phyloP scores from a whole-genome alignment of 2,113 vertebrate species.

The Neodontobutis hainanensis region DNA sequence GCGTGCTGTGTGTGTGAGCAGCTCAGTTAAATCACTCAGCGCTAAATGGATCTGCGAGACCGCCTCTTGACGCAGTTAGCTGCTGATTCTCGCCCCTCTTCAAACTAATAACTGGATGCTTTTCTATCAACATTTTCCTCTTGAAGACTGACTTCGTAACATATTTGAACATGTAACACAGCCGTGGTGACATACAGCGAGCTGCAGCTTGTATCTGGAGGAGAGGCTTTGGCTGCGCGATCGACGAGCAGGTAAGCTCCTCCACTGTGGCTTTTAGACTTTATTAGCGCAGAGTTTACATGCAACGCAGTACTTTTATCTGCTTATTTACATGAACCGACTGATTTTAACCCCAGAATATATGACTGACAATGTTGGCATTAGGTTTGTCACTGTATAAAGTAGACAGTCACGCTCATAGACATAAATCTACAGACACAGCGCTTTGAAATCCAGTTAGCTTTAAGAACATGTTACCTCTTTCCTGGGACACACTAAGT shows the following conservation, averaged over 20 bases:
- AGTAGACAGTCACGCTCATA: background rate
- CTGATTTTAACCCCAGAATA: background rate
- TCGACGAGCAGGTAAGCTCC: slow-evolving; percentile 73
- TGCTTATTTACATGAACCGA: background rate
- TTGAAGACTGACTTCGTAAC: background rate
- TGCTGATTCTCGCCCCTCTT: slow-evolving; percentile 77
- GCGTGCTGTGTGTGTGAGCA: slow-evolving; percentile 54
- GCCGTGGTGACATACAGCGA: slow-evolving; percentile 68
- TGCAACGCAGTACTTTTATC: background rate
- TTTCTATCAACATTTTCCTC: slow-evolving; percentile 7
- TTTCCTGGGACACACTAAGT: background rate
- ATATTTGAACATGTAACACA: slow-evolving; percentile 53
- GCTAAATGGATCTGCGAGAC: slow-evolving; percentile 76
- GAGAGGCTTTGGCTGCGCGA: slow-evolving; percentile 49
- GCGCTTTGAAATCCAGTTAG: background rate
- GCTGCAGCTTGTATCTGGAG: slow-evolving; percentile 58
- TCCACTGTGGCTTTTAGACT: slow-evolving; percentile 59
- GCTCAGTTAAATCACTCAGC: slow-evolving; percentile 75
- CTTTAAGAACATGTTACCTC: background rate
- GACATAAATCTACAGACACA: background rate
- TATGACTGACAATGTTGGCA: background rate
- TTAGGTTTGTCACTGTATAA: background rate
- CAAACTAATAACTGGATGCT: slow-evolving; percentile 75
- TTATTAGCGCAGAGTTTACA: slow-evolving; percentile 28
- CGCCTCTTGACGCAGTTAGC: slow-evolving; percentile 86